Percentiles rank a stretch among this genome's conserved stretches.
Evolutionary conservation across 2,797 vertebrate species (phyloP).

Genomic region (Enoplosus armatus): DNA sequence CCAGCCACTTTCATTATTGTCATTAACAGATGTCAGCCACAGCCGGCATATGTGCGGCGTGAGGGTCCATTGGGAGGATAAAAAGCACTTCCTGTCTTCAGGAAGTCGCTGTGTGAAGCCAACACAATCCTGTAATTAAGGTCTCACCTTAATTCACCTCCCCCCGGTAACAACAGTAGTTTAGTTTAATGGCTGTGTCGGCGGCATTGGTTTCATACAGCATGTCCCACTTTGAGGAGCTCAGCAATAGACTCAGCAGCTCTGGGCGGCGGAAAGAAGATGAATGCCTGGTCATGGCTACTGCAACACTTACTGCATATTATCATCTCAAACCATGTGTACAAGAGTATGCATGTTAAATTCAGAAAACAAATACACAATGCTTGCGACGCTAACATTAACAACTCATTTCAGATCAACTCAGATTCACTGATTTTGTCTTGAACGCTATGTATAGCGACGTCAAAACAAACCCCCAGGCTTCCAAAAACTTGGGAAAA

Average conservation of each 20-base stretch:
- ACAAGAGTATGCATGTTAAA: too few species aligned
- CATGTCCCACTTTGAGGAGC: conserved; percentile 28
- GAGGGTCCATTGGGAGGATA: background rate
- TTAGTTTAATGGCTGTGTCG: conserved; percentile 50
- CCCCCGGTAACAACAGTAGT: conserved; percentile 34
- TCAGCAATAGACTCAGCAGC: conserved; percentile 2
- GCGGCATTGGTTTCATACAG: conserved; percentile 8
- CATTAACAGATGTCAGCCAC: conserved; percentile 37
- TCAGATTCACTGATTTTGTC: too few species aligned
- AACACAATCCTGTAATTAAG: conserved; percentile 51
- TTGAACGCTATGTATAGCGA: too few species aligned
- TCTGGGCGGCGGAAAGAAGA: conserved; percentile 7
- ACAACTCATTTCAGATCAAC: too few species aligned
- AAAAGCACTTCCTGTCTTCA: conserved; percentile 25
- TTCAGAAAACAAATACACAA: too few species aligned
- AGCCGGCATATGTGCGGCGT: background rate
- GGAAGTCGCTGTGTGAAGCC: conserved; percentile 30
- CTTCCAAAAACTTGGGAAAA: too few species aligned
- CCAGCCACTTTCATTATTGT: conserved; percentile 21
- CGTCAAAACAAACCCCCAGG: too few species aligned
- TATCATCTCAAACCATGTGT: conserved; percentile 13
- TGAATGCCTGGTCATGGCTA: background rate
- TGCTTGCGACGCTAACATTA: too few species aligned
- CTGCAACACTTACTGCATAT: background rate
- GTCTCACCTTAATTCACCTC: conserved; percentile 45